Conservation (phyloP, 2,113 vertebrate species). For the Daubentonia madagascariensis region DNA sequence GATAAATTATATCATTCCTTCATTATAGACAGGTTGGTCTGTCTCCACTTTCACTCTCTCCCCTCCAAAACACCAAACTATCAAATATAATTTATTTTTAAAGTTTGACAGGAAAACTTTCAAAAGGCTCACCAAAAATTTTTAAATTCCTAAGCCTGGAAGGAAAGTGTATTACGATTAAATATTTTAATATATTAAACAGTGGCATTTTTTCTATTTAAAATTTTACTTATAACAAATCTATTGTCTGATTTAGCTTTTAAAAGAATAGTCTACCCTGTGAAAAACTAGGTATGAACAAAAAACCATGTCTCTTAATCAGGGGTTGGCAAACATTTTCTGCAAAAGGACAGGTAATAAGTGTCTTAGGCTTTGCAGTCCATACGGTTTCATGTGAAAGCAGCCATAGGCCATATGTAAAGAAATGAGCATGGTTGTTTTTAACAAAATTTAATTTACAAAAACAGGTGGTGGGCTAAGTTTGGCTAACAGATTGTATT, state of each 20-base stretch:
- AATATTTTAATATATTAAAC: conserved; percentile 29
- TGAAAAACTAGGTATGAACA: background rate
- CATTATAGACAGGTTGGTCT: background rate
- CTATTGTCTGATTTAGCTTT: background rate
- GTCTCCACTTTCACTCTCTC: background rate
- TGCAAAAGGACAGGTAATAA: background rate
- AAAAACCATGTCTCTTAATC: conserved; percentile 7
- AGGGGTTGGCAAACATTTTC: background rate
- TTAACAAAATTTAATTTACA: background rate
- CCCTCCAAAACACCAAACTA: background rate
- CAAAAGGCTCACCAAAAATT: conserved; percentile 27
- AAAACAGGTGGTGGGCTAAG: background rate
- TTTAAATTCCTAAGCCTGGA: conserved; percentile 9
- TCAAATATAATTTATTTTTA: background rate
- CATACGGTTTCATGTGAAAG: background rate
- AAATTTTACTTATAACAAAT: conserved; percentile 45
- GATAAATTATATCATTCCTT: background rate
- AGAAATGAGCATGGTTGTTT: background rate
- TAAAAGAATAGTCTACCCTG: background rate
- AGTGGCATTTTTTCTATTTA: background rate
- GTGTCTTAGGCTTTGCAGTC: background rate
- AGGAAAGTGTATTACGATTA: background rate
- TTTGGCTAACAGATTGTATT: background rate
- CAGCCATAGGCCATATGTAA: background rate
- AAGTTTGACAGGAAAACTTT: background rate